A percentile compares a stretch with the other conserved stretches of the same genome.
Evolutionary conservation across 2,888 invertebrate genomes (phyloP).

Genomic region (Cyclophora punctaria): DNA sequence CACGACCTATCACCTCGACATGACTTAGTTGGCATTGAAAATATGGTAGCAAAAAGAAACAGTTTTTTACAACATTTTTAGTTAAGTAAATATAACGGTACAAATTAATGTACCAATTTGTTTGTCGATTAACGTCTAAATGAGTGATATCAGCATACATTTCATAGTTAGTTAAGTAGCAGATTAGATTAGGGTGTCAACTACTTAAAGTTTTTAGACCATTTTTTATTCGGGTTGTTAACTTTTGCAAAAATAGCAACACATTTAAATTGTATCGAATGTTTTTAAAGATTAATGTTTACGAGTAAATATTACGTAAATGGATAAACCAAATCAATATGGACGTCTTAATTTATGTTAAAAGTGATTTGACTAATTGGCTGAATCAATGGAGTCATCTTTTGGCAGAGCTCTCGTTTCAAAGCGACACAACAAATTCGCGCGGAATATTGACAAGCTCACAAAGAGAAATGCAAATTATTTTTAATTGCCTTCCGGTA

Average conservation of each 20-base stretch:
- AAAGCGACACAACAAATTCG: conserved; percentile 27
- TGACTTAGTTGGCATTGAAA: conserved; percentile 4
- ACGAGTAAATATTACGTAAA: too few relatives aligned
- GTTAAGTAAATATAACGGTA: conserved; percentile 8
- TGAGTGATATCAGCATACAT: conserved; percentile 17
- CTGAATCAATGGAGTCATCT: conserved; percentile 18
- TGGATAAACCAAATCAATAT: too few relatives aligned
- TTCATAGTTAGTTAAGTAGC: conserved; percentile 7
- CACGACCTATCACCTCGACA: conserved; percentile 7
- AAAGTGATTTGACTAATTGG: conserved; percentile 19
- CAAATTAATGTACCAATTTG: neutral
- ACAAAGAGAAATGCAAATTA: conserved; percentile 68
- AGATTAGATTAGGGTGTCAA: too few relatives aligned
- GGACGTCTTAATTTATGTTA: neutral
- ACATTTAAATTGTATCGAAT: neutral
- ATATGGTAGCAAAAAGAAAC: conserved; percentile 2
- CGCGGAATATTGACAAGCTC: conserved; percentile 42
- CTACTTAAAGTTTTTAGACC: conserved; percentile 4
- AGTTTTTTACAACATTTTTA: too few relatives aligned
- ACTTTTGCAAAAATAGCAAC: too few relatives aligned
- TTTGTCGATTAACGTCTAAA: neutral
- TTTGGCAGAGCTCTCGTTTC: conserved; percentile 21
- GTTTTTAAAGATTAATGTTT: too few relatives aligned
- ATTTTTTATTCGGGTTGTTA: conserved; percentile 2
- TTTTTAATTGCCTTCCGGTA: conserved; percentile 72